A percentile compares a stretch with the other conserved stretches of the same genome.
phyloP scores from a whole-genome alignment of 2,797 vertebrate genomes.

The Enteromius afrohamiltoni region DNA sequence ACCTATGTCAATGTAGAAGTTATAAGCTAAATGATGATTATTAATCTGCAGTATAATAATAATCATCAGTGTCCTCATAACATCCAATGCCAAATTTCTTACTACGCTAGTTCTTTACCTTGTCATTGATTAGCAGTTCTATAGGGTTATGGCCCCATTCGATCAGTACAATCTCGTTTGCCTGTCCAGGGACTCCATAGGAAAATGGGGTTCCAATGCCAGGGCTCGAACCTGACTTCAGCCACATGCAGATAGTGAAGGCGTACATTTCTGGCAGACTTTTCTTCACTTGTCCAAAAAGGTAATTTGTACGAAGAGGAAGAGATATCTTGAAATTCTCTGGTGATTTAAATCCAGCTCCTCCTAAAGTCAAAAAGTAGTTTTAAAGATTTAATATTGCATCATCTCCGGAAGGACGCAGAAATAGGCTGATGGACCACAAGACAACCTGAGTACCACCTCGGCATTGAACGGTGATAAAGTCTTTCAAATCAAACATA shows the following conservation, averaged over 20 bases:
- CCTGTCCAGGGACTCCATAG: constrained; percentile 85
- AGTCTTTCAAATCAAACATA: constrained; percentile 2
- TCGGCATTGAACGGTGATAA: background rate
- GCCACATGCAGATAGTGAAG: constrained; percentile 89
- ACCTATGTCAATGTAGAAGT: background rate
- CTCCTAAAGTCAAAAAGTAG: constrained; percentile 63
- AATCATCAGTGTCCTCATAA: background rate
- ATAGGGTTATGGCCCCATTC: constrained; percentile 90
- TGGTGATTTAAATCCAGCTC: constrained; percentile 83
- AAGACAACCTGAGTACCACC: constrained; percentile 8
- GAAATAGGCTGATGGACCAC: background rate
- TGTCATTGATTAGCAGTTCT: constrained; percentile 88
- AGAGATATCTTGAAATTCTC: constrained; percentile 89
- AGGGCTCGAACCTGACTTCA: constrained; percentile 82
- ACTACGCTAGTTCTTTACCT: constrained; percentile 70
- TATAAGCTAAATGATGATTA: background rate
- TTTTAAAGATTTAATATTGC: constrained; percentile 43
- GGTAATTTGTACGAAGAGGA: constrained; percentile 87
- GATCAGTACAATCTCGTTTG: constrained; percentile 89
- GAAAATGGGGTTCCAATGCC: constrained; percentile 89
- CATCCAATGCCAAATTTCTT: background rate
- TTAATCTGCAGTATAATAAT: background rate
- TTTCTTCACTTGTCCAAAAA: constrained; percentile 87
- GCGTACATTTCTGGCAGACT: constrained; percentile 86
- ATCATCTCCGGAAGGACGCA: constrained; percentile 21